Conservation (phyloP, 2,888 invertebrate species). For the Pharmacophagus antenor region DNA sequence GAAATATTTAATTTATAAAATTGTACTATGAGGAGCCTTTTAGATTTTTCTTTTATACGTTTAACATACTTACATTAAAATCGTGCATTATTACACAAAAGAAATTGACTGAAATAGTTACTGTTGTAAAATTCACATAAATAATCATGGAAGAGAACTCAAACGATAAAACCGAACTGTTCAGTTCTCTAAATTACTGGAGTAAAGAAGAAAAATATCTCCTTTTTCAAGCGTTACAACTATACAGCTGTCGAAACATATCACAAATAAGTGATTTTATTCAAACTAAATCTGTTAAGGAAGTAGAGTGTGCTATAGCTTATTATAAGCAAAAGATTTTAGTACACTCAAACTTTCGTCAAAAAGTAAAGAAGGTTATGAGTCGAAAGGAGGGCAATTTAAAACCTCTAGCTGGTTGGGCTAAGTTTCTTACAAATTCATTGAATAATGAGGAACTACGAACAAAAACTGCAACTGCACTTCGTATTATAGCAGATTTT, state of each 20-base stretch:
- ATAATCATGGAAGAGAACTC: constrained; percentile 10
- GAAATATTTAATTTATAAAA: too few relatives aligned
- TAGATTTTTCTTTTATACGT: too few relatives aligned
- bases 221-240: constrained; percentile 50
- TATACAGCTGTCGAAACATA: constrained; percentile 43
- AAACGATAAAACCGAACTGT: neutral
- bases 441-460: constrained; percentile 49
- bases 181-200: constrained; percentile 47
- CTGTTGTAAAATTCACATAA: neutral
- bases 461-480: constrained; percentile 56
- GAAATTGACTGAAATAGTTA: neutral
- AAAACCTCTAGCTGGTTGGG: constrained; percentile 58
- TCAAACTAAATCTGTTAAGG: constrained; percentile 45
- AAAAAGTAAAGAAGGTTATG: constrained; percentile 28
- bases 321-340: constrained; percentile 47
- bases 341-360: constrained; percentile 32
- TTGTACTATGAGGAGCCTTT: too few relatives aligned
- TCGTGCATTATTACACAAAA: too few relatives aligned
- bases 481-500: constrained; percentile 64
- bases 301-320: constrained; percentile 48
- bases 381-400: constrained; percentile 34
- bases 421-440: constrained; percentile 52
- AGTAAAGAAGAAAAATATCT: constrained; percentile 55
- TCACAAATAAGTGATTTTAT: constrained; percentile 43
- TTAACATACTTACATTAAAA: too few relatives aligned